Conservation (phyloP, 2,797 vertebrate species). For the Orestias chungarensis region DNA sequence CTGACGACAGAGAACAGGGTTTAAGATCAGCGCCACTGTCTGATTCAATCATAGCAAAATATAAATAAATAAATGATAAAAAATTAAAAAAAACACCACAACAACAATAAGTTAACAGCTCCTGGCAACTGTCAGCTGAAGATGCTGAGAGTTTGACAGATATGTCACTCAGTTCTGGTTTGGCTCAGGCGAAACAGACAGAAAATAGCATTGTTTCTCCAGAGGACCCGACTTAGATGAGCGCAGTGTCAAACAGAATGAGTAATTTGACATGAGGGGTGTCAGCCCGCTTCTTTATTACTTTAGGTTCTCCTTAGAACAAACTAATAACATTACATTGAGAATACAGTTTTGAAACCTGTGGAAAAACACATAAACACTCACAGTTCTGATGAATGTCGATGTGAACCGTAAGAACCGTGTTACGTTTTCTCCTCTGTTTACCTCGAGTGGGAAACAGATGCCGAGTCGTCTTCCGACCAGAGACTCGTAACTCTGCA, state of each 20-base stretch:
- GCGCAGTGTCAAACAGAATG: not conserved
- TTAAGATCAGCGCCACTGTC: conserved; percentile 6
- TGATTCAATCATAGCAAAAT: not conserved
- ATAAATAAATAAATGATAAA: too few species aligned
- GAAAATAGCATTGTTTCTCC: conserved; percentile 7
- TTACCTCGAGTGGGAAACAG: conserved; percentile 25
- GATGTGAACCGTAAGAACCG: not conserved
- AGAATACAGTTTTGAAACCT: not conserved
- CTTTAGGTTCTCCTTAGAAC: not conserved
- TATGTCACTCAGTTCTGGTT: conserved; percentile 13
- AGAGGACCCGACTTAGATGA: not conserved
- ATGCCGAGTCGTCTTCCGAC: conserved; percentile 42
- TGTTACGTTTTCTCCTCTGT: not conserved
- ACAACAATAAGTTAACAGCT: conserved; percentile 11
- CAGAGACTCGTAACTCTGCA: conserved; percentile 17
- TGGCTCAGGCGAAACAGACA: conserved; percentile 6
- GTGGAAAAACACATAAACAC: not conserved
- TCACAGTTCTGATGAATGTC: not conserved
- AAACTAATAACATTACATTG: not conserved
- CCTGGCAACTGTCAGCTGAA: conserved; percentile 10
- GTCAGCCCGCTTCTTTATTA: not conserved
- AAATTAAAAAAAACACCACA: not conserved
- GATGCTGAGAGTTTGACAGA: conserved; percentile 9
- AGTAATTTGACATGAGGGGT: conserved; percentile 8
- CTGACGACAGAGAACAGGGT: not conserved